Percentiles rank a stretch among this genome's conserved stretches.
Evolutionary conservation across 1,140 invertebrate genomes (phyloP).

Genomic region (Drosophila repleta): DNA sequence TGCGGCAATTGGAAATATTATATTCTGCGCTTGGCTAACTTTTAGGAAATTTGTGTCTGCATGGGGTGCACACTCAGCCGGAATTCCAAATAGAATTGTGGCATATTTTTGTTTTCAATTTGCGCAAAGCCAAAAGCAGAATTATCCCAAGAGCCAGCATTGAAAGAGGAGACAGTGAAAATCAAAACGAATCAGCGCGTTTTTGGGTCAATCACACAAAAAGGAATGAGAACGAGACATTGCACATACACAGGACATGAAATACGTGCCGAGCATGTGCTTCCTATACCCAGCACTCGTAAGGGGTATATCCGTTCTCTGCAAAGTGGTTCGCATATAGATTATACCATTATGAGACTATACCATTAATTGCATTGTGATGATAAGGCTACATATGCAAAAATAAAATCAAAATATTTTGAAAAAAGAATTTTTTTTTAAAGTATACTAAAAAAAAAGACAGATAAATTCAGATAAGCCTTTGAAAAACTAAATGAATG

Average conservation of each 20-base stretch:
- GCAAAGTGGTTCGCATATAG: not conserved
- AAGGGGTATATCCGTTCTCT: not conserved
- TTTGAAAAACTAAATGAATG: too few relatives aligned
- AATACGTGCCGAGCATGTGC: conserved; percentile 64
- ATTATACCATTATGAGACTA: too few relatives aligned
- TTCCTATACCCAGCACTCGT: conserved; percentile 1
- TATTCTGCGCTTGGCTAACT: conserved; percentile 6
- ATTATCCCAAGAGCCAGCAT: conserved; percentile 8
- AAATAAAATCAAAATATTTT: too few relatives aligned
- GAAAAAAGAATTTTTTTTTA: too few relatives aligned
- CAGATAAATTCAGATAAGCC: too few relatives aligned
- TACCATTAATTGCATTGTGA: too few relatives aligned
- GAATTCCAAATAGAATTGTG: conserved; percentile 43
- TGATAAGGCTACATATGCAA: too few relatives aligned
- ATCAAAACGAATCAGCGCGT: conserved; percentile 78
- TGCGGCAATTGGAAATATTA: conserved; percentile 42
- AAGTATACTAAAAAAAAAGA: too few relatives aligned
- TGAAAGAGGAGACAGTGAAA: conserved; percentile 53
- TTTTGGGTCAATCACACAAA: conserved; percentile 74
- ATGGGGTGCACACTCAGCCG: conserved; percentile 3
- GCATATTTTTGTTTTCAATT: conserved; percentile 76
- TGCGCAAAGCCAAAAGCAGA: conserved; percentile 25
- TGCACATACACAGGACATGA: conserved; percentile 42
- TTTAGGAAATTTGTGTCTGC: not conserved
- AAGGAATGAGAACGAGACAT: conserved; percentile 8